These are phyloP conservation scores for Callyntrura sp. DNA, from an alignment of 2,888 invertebrate genomes.

Conservation along the genomic window DNA sequence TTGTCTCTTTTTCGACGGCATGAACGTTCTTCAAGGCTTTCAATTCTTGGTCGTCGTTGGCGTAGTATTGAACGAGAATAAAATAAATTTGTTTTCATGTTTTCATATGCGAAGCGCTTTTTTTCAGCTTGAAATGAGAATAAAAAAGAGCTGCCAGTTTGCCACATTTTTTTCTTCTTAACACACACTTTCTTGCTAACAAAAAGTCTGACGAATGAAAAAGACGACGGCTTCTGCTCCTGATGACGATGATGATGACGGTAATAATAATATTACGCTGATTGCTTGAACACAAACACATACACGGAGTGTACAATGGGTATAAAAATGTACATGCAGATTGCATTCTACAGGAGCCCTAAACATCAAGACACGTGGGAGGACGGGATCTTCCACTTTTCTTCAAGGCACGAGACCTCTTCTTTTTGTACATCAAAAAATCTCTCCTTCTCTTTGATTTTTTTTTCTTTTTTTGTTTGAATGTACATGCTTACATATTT, in stretches of 20 bases:
- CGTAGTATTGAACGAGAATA: slow-evolving; percentile 15
- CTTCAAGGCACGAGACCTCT: slow-evolving; percentile 82
- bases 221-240: slow-evolving; percentile 70
- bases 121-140: slow-evolving; percentile 61
- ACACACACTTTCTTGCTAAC: slow-evolving; percentile 55
- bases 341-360: slow-evolving; percentile 29
- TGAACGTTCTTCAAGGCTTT: slow-evolving; percentile 61
- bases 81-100: slow-evolving; percentile 38
- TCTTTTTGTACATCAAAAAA: slow-evolving; percentile 39
- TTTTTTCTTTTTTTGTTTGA: neutral
- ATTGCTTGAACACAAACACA: slow-evolving; percentile 75
- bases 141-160: slow-evolving; percentile 59
- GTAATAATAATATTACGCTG: slow-evolving; percentile 73
- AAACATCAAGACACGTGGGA: slow-evolving; percentile 80
- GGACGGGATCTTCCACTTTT: slow-evolving; percentile 83
- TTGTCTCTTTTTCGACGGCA: slow-evolving; percentile 28
- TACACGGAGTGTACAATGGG: slow-evolving; percentile 23
- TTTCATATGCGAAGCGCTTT: slow-evolving; percentile 42
- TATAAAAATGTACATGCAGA: neutral
- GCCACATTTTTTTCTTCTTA: slow-evolving; percentile 44
- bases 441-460: slow-evolving; percentile 24
- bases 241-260: slow-evolving; percentile 64
- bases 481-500: neutral
- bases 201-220: slow-evolving; percentile 55
- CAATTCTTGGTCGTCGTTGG: slow-evolving; percentile 44